Percentiles rank a stretch among this genome's conserved stretches.
These are phyloP conservation scores for Neopipo cinnamomea DNA, from an alignment of 2,113 vertebrate genomes.

Conservation along the genomic window DNA sequence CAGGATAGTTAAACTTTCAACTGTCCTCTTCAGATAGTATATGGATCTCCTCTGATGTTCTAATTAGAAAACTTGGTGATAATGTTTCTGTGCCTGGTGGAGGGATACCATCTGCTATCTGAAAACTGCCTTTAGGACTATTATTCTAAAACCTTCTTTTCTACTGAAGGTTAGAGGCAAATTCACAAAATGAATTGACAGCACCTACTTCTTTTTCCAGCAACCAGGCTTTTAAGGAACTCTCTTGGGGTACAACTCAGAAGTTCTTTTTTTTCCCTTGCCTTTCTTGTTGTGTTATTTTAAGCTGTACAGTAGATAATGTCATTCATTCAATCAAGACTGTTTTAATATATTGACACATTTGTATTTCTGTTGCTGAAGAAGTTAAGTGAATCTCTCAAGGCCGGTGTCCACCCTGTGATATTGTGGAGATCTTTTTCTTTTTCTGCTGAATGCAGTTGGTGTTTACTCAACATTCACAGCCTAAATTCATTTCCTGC, in stretches of 20 bases:
- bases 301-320: neutral
- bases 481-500: neutral
- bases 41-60: neutral
- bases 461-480: neutral
- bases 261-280: neutral
- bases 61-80: neutral
- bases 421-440: neutral
- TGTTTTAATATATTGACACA: neutral
- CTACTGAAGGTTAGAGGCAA: neutral
- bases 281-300: neutral
- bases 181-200: neutral
- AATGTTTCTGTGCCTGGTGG: neutral
- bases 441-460: neutral
- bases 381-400: neutral
- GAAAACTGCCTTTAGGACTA: neutral
- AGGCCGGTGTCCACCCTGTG: neutral
- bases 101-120: neutral
- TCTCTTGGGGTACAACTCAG: neutral
- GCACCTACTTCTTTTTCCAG: neutral
- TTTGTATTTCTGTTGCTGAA: neutral
- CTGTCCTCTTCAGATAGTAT: neutral
- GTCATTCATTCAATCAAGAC: neutral
- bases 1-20: neutral
- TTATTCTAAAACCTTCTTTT: neutral
- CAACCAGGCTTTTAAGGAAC: neutral